phyloP scores from a whole-genome alignment of 2,113 vertebrate genomes.

The Penelope pileata region DNA sequence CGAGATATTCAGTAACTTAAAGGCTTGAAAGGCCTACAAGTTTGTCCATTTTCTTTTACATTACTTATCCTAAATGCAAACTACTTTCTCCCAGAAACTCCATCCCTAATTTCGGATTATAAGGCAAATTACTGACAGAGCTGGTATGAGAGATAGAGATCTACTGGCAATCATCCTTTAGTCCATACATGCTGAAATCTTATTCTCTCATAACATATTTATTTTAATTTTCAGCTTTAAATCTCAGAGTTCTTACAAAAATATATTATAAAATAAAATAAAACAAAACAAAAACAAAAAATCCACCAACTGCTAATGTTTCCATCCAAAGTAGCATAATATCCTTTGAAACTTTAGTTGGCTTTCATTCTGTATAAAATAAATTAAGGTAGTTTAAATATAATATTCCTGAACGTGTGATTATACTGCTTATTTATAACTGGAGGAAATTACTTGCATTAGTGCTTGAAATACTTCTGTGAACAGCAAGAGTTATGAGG shows the following conservation, averaged over 20 bases:
- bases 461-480: conserved; percentile 25
- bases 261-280: background rate
- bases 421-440: conserved; percentile 23
- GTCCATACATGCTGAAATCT: background rate
- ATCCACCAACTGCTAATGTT: background rate
- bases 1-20: background rate
- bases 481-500: background rate
- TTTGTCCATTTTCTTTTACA: background rate
- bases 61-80: background rate
- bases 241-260: background rate
- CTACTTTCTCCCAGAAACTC: background rate
- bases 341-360: background rate
- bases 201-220: background rate
- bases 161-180: background rate
- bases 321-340: background rate
- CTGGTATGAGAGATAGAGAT: background rate
- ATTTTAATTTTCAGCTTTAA: background rate
- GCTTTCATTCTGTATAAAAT: conserved; percentile 30
- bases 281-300: background rate
- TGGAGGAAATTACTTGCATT: conserved; percentile 4
- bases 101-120: background rate
- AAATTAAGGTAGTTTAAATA: conserved; percentile 11
- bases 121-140: background rate
- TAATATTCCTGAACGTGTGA: background rate
- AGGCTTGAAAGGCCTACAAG: background rate